Evolutionary conservation across 2,888 invertebrate species (phyloP).

Genomic region (Myopa tessellatipennis): DNA sequence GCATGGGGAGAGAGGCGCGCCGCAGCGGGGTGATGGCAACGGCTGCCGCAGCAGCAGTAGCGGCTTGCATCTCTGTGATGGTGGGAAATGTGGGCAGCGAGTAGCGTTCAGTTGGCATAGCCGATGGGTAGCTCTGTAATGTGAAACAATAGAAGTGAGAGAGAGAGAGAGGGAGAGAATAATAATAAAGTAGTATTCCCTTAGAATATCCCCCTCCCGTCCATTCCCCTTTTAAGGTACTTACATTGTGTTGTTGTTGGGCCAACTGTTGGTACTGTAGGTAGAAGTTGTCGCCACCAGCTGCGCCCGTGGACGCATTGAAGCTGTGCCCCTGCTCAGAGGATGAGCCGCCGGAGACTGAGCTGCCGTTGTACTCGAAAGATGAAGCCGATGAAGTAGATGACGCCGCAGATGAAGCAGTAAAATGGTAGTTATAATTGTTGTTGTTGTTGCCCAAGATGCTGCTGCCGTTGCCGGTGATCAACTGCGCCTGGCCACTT

Average conservation of each 20-base stretch:
- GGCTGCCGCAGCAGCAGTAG: slow-evolving; percentile 34
- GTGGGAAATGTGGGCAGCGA: slow-evolving; percentile 79
- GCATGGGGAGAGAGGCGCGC: slow-evolving; percentile 59
- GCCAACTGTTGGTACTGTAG: slow-evolving; percentile 54
- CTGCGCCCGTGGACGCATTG: slow-evolving; percentile 46
- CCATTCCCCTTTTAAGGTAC: slow-evolving; percentile 41
- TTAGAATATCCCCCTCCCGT: no score
- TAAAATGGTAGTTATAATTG: slow-evolving; percentile 66
- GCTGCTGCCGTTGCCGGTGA: slow-evolving; percentile 22
- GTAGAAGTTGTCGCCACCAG: slow-evolving; percentile 53
- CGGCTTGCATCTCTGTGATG: slow-evolving; percentile 75
- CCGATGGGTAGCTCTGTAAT: slow-evolving; percentile 59
- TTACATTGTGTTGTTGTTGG: slow-evolving; percentile 61
- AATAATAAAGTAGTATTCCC: background rate
- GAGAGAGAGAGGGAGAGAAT: background rate
- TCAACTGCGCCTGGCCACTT: slow-evolving; percentile 35
- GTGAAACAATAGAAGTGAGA: background rate
- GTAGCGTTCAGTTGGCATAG: slow-evolving; percentile 74
- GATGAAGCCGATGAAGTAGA: slow-evolving; percentile 61
- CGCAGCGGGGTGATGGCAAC: slow-evolving; percentile 35
- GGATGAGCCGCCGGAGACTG: slow-evolving; percentile 69
- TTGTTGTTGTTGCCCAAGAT: slow-evolving; percentile 51
- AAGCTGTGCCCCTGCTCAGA: slow-evolving; percentile 50
- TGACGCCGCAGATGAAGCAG: slow-evolving; percentile 54
- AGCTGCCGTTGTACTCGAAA: slow-evolving; percentile 66